Conservation (phyloP, 2,888 invertebrate species). For the Drosophila eohydei region DNA sequence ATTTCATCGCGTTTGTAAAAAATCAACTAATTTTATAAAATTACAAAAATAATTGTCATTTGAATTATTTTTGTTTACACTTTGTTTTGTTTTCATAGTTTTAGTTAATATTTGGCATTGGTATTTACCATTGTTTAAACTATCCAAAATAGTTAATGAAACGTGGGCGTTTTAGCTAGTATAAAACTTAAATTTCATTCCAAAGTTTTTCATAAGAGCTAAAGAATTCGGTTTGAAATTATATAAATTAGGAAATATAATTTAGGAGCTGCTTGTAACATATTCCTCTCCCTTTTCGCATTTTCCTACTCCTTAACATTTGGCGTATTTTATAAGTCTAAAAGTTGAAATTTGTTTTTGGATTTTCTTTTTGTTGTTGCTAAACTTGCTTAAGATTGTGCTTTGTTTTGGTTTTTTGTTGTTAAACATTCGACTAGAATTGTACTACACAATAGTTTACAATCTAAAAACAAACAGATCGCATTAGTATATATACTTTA, state of each 20-base stretch:
- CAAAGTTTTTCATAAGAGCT: constrained; percentile 15
- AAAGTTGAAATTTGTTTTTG: constrained; percentile 67
- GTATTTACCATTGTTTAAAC: constrained; percentile 61
- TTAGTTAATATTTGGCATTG: constrained; percentile 69
- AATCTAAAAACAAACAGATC: constrained; percentile 63
- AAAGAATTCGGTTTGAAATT: neutral
- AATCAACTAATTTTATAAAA: constrained; percentile 77
- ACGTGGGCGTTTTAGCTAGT: constrained; percentile 49
- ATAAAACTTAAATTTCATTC: constrained; percentile 36
- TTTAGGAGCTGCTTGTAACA: constrained; percentile 7
- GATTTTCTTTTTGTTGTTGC: constrained; percentile 50
- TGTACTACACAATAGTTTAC: constrained; percentile 70
- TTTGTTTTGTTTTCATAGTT: constrained; percentile 2
- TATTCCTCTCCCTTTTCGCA: constrained; percentile 7
- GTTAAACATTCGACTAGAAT: constrained; percentile 76
- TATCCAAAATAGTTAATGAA: constrained; percentile 66
- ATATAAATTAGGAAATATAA: neutral
- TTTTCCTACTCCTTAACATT: constrained; percentile 48
- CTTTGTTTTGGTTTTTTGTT: constrained; percentile 35
- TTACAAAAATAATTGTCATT: constrained; percentile 78
- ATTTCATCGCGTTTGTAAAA: constrained; percentile 45
- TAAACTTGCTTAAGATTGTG: constrained; percentile 67
- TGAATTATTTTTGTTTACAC: constrained; percentile 58
- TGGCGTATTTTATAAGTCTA: constrained; percentile 76
- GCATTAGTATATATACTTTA: constrained; percentile 58